Conservation (phyloP, 2,888 invertebrate species). For the Hypsopygia costalis region DNA sequence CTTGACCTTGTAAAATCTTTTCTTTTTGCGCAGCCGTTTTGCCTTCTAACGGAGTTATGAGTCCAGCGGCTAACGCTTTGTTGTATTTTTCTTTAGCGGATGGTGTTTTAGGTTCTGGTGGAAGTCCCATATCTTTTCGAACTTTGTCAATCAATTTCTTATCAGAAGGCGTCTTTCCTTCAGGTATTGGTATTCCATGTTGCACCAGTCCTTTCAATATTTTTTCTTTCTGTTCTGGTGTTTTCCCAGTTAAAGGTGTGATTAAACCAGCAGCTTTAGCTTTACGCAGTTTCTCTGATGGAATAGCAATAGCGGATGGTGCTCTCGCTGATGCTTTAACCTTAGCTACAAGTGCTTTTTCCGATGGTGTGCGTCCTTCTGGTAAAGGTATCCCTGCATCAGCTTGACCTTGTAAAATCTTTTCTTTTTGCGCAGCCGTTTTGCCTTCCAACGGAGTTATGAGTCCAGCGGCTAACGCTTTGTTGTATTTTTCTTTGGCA, state of each 20-base stretch:
- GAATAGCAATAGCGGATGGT: neutral
- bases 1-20: conserved; percentile 23
- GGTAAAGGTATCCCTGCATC: conserved; percentile 17
- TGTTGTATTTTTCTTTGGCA: conserved; percentile 13
- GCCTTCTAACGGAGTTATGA: conserved; percentile 30
- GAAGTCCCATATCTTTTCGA: conserved; percentile 29
- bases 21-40: conserved; percentile 27
- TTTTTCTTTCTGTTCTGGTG: conserved; percentile 30
- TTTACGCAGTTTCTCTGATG: conserved; percentile 22
- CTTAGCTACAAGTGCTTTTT: conserved; percentile 23
- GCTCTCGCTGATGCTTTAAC: conserved; percentile 14
- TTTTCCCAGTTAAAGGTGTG: conserved; percentile 27
- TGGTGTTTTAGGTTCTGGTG: conserved; percentile 26
- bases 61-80: conserved; percentile 27
- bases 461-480: conserved; percentile 20
- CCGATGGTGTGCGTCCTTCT: conserved; percentile 17
- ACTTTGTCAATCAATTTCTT: conserved; percentile 30
- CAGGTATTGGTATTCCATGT: conserved; percentile 28
- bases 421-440: conserved; percentile 22
- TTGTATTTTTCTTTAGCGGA: conserved; percentile 24
- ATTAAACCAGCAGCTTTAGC: conserved; percentile 27
- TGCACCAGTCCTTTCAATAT: conserved; percentile 26
- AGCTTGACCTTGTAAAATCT: conserved; percentile 15
- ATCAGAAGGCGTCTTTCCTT: conserved; percentile 29
- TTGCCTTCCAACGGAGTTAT: conserved; percentile 25